Percentiles rank a stretch among this genome's conserved stretches.
phyloP scores from a whole-genome alignment of 2,888 invertebrate genomes.

The Dinocampus coccinellae region DNA sequence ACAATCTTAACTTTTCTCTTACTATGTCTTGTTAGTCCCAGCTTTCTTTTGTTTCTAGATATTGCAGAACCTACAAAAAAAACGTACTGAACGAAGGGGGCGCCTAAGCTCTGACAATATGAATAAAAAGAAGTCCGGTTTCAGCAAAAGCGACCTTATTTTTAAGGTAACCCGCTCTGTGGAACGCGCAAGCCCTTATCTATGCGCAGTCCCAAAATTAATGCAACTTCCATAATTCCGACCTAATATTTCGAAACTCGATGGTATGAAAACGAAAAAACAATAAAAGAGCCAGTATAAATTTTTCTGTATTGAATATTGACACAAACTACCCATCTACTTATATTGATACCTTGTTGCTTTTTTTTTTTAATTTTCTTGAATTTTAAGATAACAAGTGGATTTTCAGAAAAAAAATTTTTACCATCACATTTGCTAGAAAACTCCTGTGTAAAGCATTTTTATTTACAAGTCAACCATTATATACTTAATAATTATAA shows the following conservation, averaged over 20 bases:
- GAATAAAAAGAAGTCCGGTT: conserved; percentile 90
- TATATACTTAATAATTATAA: too few relatives aligned
- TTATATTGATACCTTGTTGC: background rate
- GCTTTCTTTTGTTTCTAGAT: conserved; percentile 93
- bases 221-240: conserved; percentile 43
- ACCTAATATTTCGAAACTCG: conserved; percentile 51
- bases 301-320: background rate
- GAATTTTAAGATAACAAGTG: too few relatives aligned
- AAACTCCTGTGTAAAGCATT: too few relatives aligned
- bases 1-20: conserved; percentile 66
- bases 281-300: background rate
- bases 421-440: too few relatives aligned
- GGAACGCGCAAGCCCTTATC: conserved; percentile 63
- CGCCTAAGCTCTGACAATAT: conserved; percentile 93
- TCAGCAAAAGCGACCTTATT: conserved; percentile 98
- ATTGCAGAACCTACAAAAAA: conserved; percentile 99
- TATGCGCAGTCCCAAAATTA: conserved; percentile 54
- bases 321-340: background rate
- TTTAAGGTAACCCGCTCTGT: conserved; percentile 91
- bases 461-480: too few relatives aligned
- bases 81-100: conserved; percentile 97
- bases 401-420: too few relatives aligned
- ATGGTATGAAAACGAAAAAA: conserved; percentile 45
- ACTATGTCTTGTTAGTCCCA: conserved; percentile 82
- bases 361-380: background rate